A percentile compares a stretch with the other conserved stretches of the same genome.
Evolutionary conservation across 2,888 invertebrate species (phyloP).

Genomic region (Idaea straminata): DNA sequence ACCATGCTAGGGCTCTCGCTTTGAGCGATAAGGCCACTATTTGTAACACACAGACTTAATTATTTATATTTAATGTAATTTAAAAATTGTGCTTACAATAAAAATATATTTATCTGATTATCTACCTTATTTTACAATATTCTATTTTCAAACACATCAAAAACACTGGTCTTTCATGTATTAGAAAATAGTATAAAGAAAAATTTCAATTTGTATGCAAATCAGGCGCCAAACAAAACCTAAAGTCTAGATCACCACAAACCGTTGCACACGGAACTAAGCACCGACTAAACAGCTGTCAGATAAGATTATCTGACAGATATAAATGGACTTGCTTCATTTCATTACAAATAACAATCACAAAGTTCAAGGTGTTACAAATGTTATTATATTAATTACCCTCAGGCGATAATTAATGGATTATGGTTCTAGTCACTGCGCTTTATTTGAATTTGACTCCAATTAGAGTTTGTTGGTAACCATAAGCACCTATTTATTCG

Average conservation of each 20-base stretch:
- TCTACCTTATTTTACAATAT: no score
- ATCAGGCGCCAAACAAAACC: background rate
- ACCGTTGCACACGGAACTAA: slow-evolving; percentile 9
- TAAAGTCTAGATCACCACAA: background rate
- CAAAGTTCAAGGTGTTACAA: slow-evolving; percentile 42
- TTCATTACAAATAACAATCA: slow-evolving; percentile 15
- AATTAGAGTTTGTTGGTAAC: no score
- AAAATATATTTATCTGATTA: no score
- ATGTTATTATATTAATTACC: slow-evolving; percentile 34
- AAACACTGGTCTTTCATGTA: no score
- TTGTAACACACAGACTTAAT: no score
- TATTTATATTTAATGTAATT: no score
- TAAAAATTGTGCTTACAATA: no score
- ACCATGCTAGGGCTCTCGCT: no score
- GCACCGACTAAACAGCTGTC: slow-evolving; percentile 10
- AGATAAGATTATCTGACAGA: slow-evolving; percentile 2
- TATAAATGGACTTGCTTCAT: background rate
- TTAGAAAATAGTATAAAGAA: no score
- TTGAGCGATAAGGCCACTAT: no score
- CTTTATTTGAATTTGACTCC: background rate
- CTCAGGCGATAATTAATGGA: slow-evolving; percentile 36
- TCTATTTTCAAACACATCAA: no score
- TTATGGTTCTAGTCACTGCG: slow-evolving; percentile 7
- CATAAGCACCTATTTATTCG: no score
- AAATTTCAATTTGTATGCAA: background rate